Base-by-base conservation (phyloP, 1,140 invertebrate genomes). In the Thaumatotibia leucotreta region DNA sequence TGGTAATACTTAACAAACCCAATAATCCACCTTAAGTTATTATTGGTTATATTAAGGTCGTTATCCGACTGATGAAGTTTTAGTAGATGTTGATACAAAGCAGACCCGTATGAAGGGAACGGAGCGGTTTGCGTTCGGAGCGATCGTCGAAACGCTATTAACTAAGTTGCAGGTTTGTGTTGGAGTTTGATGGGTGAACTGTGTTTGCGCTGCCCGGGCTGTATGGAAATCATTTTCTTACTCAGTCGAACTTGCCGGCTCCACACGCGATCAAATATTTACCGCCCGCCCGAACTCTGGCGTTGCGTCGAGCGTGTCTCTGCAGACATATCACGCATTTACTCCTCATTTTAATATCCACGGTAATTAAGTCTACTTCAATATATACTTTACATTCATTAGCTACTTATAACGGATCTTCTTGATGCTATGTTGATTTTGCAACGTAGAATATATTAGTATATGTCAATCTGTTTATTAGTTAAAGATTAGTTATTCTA, bases 181-280 rank as follows among this genome's bases (percentile, higher is more conserved):
- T 81, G 79, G 75, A 84, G 77, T 88, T 88, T 83, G 83, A 86
- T 82, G 81, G 82, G 83, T 82, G 80, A 79, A 74, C 73, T 69
- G 71, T 83, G 82, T 85, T 86, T 86, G 75, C 77, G 32, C 74
- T 75, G 75, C 79, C 77, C 77, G 80, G 77, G 69, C 71, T 72
- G 68, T 84, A 84, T 86, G 79, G 83, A 88, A 88, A 87, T 87
- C 63, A 89, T 89, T 87, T 58, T 87, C 84, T 83, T 89, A 81
- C 82, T 82, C 75, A 76, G 73, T 49, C 70, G 75, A 84, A 82
- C 79, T 89, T 87, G 72, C 76, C 74, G 77, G 75, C 75, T 79
- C 77, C 77, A 74, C 76, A 75, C 76, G 74, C 76, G 76, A 50
- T 71, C 83, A 87, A 86, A 87, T 86, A 86, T 89, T 87, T 83